Evolutionary conservation across 2,888 invertebrate species (phyloP).

Genomic region (Cephus sareptanus): DNA sequence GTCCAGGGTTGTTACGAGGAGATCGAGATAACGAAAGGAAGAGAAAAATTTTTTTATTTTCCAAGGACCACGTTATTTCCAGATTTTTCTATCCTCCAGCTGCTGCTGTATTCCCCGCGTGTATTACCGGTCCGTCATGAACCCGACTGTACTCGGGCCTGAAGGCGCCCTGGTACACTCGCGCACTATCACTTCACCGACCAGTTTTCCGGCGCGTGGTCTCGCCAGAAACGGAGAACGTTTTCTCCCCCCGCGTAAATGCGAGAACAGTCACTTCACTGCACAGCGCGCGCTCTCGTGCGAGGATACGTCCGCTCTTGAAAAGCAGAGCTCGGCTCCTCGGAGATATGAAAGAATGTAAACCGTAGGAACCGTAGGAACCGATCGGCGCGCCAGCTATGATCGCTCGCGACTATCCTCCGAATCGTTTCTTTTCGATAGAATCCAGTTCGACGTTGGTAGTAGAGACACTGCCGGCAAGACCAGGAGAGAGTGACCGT

Average conservation of each 20-base stretch:
- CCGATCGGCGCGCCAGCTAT: constrained; percentile 66
- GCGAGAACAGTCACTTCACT: too few species aligned
- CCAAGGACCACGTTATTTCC: too few species aligned
- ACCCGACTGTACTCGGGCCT: constrained; percentile 22
- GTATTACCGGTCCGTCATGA: constrained; percentile 8
- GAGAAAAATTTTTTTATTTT: too few species aligned
- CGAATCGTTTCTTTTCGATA: constrained; percentile 65
- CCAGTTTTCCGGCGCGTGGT: constrained; percentile 6
- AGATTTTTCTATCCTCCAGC: too few species aligned
- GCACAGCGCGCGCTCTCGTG: too few species aligned
- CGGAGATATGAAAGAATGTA: too few species aligned
- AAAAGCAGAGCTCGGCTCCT: too few species aligned
- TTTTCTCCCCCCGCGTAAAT: too few species aligned
- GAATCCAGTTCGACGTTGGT: constrained; percentile 51
- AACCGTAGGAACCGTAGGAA: constrained; percentile 31
- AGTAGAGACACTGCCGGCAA: constrained; percentile 21
- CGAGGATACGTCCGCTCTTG: too few species aligned
- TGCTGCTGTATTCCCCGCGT: background rate
- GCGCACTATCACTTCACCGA: constrained; percentile 34
- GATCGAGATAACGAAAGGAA: too few species aligned
- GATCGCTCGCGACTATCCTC: constrained; percentile 66
- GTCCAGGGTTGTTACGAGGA: background rate
- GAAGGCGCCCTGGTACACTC: constrained; percentile 29
- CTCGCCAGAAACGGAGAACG: too few species aligned
- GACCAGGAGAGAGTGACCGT: constrained; percentile 25